phyloP scores from a whole-genome alignment of 2,888 invertebrate genomes.

The Drosophila peninsularis region DNA sequence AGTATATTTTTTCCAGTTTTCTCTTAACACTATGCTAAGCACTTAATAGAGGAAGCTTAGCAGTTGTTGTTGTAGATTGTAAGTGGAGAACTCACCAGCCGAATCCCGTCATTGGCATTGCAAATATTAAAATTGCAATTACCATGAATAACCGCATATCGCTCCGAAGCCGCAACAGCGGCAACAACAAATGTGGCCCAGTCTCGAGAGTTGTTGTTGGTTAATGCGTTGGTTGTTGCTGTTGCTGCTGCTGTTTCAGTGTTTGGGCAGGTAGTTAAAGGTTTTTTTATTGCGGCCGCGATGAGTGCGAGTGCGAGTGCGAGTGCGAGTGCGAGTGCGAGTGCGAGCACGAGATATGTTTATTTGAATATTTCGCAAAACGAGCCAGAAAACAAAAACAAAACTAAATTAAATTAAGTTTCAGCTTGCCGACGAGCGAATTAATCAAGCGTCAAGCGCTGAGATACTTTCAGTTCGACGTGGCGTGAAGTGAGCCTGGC shows the following conservation, averaged over 20 bases:
- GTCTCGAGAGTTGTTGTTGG: slow-evolving; percentile 52
- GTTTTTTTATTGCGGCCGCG: slow-evolving; percentile 58
- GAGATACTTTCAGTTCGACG: slow-evolving; percentile 42
- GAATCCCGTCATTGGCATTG: slow-evolving; percentile 94
- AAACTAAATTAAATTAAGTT: slow-evolving; percentile 32
- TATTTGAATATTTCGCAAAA: slow-evolving; percentile 59
- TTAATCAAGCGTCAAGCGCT: slow-evolving; percentile 66
- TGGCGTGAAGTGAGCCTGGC: slow-evolving; percentile 34
- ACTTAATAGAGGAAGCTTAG: neutral
- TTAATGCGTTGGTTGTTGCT: slow-evolving; percentile 26
- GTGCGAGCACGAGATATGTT: slow-evolving; percentile 38
- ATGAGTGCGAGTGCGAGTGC: slow-evolving; percentile 41
- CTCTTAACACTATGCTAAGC: neutral
- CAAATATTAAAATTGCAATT: slow-evolving; percentile 93
- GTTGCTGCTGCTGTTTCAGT: slow-evolving; percentile 31
- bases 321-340: slow-evolving; percentile 47
- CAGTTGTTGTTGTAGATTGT: slow-evolving; percentile 3
- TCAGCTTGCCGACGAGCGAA: slow-evolving; percentile 57
- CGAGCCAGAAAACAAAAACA: slow-evolving; percentile 12
- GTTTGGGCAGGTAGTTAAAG: slow-evolving; percentile 70
- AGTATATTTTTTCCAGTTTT: neutral
- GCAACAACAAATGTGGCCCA: slow-evolving; percentile 74
- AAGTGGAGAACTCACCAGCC: slow-evolving; percentile 90
- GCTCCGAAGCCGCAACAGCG: slow-evolving; percentile 74
- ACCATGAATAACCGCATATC: slow-evolving; percentile 91